Evolutionary conservation across 2,888 invertebrate species (phyloP).

Genomic region (Meiosimyza platycephala): DNA sequence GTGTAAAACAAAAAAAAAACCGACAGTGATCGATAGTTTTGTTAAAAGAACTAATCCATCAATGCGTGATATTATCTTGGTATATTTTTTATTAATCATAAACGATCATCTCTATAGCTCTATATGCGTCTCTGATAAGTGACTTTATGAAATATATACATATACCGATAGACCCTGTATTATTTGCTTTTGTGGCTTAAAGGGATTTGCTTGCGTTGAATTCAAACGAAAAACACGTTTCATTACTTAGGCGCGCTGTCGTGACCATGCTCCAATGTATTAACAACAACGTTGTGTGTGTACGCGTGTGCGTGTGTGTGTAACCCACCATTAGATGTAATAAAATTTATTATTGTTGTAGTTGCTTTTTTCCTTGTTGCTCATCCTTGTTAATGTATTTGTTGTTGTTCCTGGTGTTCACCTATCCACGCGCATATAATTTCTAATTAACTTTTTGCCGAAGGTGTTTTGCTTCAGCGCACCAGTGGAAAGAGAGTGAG

Average conservation of each 20-base stretch:
- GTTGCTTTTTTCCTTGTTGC: not conserved
- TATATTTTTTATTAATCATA: too few relatives aligned
- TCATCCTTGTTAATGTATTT: constrained; percentile 13
- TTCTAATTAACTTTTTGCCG: constrained; percentile 48
- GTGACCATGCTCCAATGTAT: constrained; percentile 3
- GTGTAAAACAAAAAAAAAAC: too few relatives aligned
- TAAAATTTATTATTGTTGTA: constrained; percentile 28
- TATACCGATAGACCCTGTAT: too few relatives aligned
- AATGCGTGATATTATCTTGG: too few relatives aligned
- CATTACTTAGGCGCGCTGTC: constrained; percentile 27
- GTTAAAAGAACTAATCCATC: too few relatives aligned
- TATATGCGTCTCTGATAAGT: too few relatives aligned
- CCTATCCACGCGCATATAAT: constrained; percentile 39
- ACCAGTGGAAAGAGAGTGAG: constrained; percentile 23
- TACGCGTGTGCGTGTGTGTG: constrained; percentile 7
- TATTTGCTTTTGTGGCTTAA: constrained; percentile 14
- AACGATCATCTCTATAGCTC: too few relatives aligned
- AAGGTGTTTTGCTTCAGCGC: constrained; percentile 39
- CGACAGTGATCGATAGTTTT: too few relatives aligned
- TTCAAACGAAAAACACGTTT: constrained; percentile 32
- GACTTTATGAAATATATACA: too few relatives aligned
- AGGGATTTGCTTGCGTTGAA: constrained; percentile 26
- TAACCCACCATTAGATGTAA: constrained; percentile 12
- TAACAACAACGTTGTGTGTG: not conserved
- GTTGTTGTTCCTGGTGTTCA: constrained; percentile 27